A percentile compares a stretch with the other conserved stretches of the same genome.
phyloP scores from a whole-genome alignment of 2,888 invertebrate genomes.

The Neoitamus cyanurus region DNA sequence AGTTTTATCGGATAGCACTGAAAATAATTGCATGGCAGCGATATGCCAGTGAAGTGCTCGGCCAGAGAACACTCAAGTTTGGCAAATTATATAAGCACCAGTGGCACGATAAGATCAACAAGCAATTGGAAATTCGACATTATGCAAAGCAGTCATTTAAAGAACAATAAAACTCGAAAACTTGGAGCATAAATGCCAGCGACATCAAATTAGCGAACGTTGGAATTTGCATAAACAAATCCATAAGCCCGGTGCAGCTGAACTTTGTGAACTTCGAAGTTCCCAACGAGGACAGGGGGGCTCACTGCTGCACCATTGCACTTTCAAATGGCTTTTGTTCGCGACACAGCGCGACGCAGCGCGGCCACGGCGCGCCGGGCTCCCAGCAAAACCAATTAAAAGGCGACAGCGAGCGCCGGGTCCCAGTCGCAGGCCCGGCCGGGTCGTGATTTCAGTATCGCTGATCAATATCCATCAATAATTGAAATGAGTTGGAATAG shows the following conservation, averaged over 20 bases:
- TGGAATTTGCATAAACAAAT: constrained; percentile 50
- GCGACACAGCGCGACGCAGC: not conserved
- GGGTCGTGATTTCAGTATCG: constrained; percentile 33
- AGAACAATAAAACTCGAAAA: constrained; percentile 38
- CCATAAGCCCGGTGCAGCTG: constrained; percentile 30
- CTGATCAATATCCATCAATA: constrained; percentile 35
- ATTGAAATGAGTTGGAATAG: constrained; percentile 36
- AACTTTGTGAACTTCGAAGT: constrained; percentile 30
- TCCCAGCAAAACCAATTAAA: constrained; percentile 27
- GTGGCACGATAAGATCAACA: constrained; percentile 45
- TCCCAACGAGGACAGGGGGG: not conserved
- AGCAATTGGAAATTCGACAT: constrained; percentile 48
- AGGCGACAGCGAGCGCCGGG: not conserved
- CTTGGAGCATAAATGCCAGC: constrained; percentile 47
- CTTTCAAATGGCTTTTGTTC: constrained; percentile 22
- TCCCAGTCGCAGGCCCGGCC: not conserved
- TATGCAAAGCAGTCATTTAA: constrained; percentile 42
- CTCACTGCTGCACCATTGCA: not conserved
- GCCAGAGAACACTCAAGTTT: constrained; percentile 25
- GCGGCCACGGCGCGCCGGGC: not conserved
- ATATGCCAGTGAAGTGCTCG: not conserved
- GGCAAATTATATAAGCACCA: constrained; percentile 37
- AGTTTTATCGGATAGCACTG: not conserved
- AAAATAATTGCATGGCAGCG: not conserved
- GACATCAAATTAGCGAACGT: constrained; percentile 51